These are phyloP conservation scores for Schizopygopsis malacanthus DNA, from an alignment of 2,797 vertebrate genomes.

Conservation along the genomic window DNA sequence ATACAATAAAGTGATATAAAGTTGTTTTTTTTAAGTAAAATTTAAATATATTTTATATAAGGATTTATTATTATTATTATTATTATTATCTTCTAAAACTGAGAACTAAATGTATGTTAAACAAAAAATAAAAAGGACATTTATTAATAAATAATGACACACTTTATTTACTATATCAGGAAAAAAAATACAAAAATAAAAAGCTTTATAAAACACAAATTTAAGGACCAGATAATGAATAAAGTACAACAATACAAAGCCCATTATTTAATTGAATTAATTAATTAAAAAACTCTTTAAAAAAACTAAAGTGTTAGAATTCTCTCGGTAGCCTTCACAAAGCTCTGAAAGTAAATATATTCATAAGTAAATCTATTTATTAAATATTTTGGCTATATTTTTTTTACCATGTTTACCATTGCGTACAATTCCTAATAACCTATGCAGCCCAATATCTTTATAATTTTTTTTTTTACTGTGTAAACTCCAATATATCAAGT, in stretches of 20 bases:
- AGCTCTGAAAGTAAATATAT: conserved; percentile 8
- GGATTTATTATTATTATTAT: neutral
- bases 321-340: neutral
- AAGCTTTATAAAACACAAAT: neutral
- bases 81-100: neutral
- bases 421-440: neutral
- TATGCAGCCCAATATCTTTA: neutral
- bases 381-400: neutral
- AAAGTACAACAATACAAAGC: neutral
- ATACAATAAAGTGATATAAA: no score
- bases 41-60: no score
- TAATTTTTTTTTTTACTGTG: neutral
- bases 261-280: neutral
- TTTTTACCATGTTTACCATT: neutral
- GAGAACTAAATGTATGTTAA: neutral
- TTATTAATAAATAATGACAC: neutral
- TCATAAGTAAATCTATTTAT: neutral
- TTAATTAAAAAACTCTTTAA: neutral
- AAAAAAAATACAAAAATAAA: neutral
- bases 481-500: neutral
- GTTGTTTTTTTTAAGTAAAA: neutral
- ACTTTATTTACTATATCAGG: neutral
- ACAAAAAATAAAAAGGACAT: neutral
- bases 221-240: neutral
- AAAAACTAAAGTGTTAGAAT: neutral